A percentile compares a stretch with the other conserved stretches of the same genome.
Conservation (phyloP, 2,113 vertebrate species). For the Amphilophus citrinellus region DNA sequence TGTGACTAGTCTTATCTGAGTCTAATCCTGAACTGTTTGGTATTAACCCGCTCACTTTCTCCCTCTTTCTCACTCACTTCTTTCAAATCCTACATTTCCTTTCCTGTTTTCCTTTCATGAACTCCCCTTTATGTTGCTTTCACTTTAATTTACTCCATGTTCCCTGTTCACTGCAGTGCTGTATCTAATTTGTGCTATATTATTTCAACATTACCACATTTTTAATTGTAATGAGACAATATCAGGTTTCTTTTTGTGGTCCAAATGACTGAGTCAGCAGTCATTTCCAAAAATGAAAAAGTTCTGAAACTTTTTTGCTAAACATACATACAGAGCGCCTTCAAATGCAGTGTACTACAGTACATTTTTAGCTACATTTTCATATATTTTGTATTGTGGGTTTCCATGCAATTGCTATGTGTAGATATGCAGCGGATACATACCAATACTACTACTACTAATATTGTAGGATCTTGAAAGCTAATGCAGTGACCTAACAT, state of each 20-base stretch:
- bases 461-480: background rate
- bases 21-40: constrained; percentile 78
- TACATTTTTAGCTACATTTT: background rate
- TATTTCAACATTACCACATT: background rate
- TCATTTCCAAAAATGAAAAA: background rate
- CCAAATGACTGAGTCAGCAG: background rate
- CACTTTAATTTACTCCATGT: background rate
- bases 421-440: background rate
- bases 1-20: constrained; percentile 78
- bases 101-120: constrained; percentile 41
- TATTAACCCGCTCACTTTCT: constrained; percentile 57
- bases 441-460: background rate
- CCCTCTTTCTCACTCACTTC: constrained; percentile 29
- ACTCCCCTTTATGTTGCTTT: constrained; percentile 21
- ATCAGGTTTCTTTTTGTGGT: background rate
- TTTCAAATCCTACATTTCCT: constrained; percentile 47
- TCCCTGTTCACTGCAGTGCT: background rate
- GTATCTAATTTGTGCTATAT: background rate
- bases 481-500: background rate
- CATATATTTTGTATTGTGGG: background rate
- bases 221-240: background rate
- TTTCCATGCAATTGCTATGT: background rate
- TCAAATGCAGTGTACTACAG: background rate
- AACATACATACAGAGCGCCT: background rate
- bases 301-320: background rate